Conservation (phyloP, 2,888 invertebrate genomes). For the Pecten maximus region DNA sequence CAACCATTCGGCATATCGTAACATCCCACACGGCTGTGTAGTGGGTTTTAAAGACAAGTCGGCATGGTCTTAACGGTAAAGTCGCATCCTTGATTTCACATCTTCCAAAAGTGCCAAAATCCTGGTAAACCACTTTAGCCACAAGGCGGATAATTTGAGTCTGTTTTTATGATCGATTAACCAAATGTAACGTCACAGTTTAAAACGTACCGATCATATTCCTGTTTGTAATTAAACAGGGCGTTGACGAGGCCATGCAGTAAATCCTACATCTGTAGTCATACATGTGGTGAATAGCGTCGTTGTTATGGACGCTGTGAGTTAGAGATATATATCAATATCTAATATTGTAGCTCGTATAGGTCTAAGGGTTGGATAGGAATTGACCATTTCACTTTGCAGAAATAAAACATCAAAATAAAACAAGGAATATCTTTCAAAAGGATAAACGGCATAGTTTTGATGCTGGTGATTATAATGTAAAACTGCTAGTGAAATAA, state of each 20-base stretch:
- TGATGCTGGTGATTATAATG: no score
- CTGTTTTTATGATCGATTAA: background rate
- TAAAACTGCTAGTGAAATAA: no score
- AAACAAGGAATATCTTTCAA: no score
- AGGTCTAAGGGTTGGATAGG: no score
- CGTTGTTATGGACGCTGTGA: no score
- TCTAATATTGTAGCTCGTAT: no score
- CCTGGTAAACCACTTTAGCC: background rate
- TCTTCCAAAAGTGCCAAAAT: background rate
- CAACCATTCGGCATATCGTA: background rate
- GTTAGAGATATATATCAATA: no score
- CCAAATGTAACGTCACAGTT: background rate
- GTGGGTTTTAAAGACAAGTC: background rate
- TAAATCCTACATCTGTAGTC: no score
- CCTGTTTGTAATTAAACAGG: background rate
- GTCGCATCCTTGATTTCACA: background rate
- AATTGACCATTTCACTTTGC: no score
- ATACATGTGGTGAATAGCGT: no score
- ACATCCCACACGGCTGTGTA: background rate
- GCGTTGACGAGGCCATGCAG: background rate
- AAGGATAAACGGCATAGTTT: no score
- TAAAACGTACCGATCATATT: background rate
- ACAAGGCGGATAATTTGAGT: background rate
- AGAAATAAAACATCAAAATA: no score
- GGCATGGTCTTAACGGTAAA: background rate